Conservation (phyloP, 2,797 vertebrate genomes). For the Lagocephalus sceleratus region DNA sequence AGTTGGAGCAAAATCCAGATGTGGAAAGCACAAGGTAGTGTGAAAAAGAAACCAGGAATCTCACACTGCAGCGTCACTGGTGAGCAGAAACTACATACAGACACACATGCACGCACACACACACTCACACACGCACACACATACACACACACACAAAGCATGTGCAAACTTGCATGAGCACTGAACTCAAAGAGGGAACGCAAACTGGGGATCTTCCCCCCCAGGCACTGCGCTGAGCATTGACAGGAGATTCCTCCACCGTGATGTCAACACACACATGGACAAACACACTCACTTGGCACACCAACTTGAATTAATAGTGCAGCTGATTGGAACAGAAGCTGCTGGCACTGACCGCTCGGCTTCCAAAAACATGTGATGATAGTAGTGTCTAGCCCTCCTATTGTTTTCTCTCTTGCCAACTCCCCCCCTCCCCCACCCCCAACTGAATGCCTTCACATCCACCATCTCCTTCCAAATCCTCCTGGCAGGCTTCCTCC, state of each 20-base stretch:
- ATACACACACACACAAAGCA: slow-evolving; percentile 9
- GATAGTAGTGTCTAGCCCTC: slow-evolving; percentile 17
- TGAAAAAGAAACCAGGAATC: slow-evolving; percentile 8
- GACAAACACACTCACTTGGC: slow-evolving; percentile 10
- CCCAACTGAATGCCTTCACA: slow-evolving; percentile 21
- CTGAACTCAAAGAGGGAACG: slow-evolving; percentile 35
- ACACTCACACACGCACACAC: no score
- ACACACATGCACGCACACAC: not conserved
- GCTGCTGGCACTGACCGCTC: slow-evolving; percentile 37
- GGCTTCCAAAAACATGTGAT: slow-evolving; percentile 15
- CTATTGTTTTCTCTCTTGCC: slow-evolving; percentile 11
- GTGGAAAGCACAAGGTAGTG: not conserved
- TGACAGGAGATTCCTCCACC: slow-evolving; percentile 48
- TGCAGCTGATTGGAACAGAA: slow-evolving; percentile 36
- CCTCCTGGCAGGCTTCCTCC: slow-evolving; percentile 32
- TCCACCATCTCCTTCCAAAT: slow-evolving; percentile 29
- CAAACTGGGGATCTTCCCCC: slow-evolving; percentile 34
- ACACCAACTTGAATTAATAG: slow-evolving; percentile 12
- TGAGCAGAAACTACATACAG: no score
- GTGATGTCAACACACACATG: slow-evolving; percentile 48
- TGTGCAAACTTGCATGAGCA: slow-evolving; percentile 28
- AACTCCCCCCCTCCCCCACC: slow-evolving; percentile 40
- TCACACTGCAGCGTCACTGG: slow-evolving; percentile 5
- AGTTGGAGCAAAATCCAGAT: slow-evolving; percentile 2
- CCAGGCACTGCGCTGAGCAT: slow-evolving; percentile 24